Evolutionary conservation across 2,797 vertebrate species (phyloP).

Genomic region (Naso thynnoides): DNA sequence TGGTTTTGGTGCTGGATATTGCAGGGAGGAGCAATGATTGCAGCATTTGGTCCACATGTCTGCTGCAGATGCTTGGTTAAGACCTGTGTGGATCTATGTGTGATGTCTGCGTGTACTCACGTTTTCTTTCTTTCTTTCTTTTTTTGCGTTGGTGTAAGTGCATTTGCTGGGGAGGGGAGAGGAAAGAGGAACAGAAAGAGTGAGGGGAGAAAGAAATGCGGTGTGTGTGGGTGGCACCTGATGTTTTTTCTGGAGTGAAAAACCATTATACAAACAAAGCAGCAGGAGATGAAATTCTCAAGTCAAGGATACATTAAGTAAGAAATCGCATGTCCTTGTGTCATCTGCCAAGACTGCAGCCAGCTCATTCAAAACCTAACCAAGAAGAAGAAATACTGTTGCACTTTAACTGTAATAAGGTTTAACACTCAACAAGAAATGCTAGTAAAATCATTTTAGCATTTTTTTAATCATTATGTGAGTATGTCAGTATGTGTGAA

Average conservation of each 20-base stretch:
- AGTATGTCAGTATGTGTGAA: too few relatives aligned
- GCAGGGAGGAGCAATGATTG: constrained; percentile 50
- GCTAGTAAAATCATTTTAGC: constrained; percentile 1
- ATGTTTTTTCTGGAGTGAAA: constrained; percentile 76
- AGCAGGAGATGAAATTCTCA: constrained; percentile 76
- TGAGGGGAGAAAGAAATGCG: constrained; percentile 64
- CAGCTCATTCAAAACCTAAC: constrained; percentile 26
- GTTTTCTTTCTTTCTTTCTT: constrained; percentile 16
- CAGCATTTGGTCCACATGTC: constrained; percentile 50
- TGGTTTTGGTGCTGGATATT: constrained; percentile 69
- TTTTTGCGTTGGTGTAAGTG: constrained; percentile 70
- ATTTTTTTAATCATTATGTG: background rate
- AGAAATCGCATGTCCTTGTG: constrained; percentile 64
- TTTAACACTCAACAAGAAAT: constrained; percentile 16
- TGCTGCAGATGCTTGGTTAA: constrained; percentile 57
- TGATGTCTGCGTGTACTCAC: too few relatives aligned
- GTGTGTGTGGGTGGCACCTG: constrained; percentile 79
- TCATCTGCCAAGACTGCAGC: constrained; percentile 50
- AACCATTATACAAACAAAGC: constrained; percentile 80
- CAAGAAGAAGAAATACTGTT: constrained; percentile 11
- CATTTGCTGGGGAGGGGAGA: constrained; percentile 60
- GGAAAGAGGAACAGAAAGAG: constrained; percentile 50
- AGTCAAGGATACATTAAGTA: constrained; percentile 78
- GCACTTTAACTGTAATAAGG: constrained; percentile 9
- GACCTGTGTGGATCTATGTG: constrained; percentile 30